Base-by-base conservation (phyloP, 2,113 vertebrate species). In the Sialia sialis region DNA sequence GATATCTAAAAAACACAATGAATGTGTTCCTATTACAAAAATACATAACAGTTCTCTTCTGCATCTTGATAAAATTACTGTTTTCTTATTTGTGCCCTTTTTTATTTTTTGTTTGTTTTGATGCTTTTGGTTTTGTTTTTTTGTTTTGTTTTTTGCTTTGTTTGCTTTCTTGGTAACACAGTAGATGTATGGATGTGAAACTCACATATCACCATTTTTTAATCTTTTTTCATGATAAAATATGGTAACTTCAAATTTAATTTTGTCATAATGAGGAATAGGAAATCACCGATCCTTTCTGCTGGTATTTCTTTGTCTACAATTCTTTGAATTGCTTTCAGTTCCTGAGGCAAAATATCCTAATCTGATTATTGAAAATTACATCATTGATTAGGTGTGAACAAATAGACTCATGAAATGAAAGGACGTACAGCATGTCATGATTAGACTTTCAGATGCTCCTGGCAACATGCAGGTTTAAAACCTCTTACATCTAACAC, bases 301-400 rank as follows among this genome's bases (percentile, higher is more conserved):
- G 14, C 25, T 62, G 18, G 13, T 32, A 16, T 66, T 89, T 75
- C 15, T 46, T 20, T 44, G 25, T 41, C 56, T 83, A 39, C 26
- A 90, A 52, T 84, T 84, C 39, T 66, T 90, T 66, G 51, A 72
- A 85, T 81, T 70, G 13, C 30, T 51, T 16, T 79, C 46, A 14
- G 3, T 56, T 93, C 70, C 78, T 75, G 9, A 58, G 44, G 90
- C 52, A 92, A 93, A 84, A 87, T 52, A 7, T 72, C 55, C 48
- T 81, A 75, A 92, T 82, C 27, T 74, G 59, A 81, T 78, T 81
- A 81, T 86, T 94, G 73, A 60, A 92, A 94, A 84, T 85, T 55
- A 63, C 11, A 11, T 70, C 46, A 92, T 73, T 80, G 68, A 76
- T 91, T 89, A 91, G 12, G 30, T 70, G n/a, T 39, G 36, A 81